Conservation (phyloP, 2,113 vertebrate species). For the Pelmatolapia mariae region DNA sequence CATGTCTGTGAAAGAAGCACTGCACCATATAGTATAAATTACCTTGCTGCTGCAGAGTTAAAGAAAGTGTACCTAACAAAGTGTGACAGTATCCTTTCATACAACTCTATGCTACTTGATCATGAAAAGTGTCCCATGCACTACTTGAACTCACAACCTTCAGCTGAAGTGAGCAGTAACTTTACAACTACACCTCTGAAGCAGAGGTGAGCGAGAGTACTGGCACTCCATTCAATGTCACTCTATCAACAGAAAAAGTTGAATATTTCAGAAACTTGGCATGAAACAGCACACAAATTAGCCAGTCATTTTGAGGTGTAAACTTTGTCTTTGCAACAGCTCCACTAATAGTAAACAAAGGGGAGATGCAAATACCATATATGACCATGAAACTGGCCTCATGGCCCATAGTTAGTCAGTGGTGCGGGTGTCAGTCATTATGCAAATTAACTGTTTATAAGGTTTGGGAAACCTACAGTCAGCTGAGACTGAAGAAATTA, state of each 20-base stretch:
- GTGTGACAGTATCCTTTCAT: neutral
- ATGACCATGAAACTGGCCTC: neutral
- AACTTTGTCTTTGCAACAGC: neutral
- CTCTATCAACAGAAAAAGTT: neutral
- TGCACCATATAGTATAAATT: neutral
- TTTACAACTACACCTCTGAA: neutral
- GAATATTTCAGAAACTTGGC: neutral
- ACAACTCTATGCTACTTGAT: neutral
- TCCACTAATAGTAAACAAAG: neutral
- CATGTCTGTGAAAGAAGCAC: neutral
- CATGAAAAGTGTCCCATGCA: neutral
- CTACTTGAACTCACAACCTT: neutral
- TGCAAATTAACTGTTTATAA: neutral
- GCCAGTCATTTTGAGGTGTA: neutral
- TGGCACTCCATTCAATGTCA: neutral
- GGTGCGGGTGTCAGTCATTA: neutral
- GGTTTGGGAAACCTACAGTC: neutral
- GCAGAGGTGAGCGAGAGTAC: neutral
- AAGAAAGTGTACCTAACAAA: neutral
- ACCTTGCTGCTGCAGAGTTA: neutral
- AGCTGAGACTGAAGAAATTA: neutral
- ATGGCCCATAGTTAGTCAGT: neutral
- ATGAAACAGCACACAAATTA: neutral
- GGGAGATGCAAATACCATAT: neutral
- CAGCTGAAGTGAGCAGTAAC: neutral